These are phyloP conservation scores for Spodoptera exigua DNA, from an alignment of 2,888 invertebrate species.

Conservation along the genomic window DNA sequence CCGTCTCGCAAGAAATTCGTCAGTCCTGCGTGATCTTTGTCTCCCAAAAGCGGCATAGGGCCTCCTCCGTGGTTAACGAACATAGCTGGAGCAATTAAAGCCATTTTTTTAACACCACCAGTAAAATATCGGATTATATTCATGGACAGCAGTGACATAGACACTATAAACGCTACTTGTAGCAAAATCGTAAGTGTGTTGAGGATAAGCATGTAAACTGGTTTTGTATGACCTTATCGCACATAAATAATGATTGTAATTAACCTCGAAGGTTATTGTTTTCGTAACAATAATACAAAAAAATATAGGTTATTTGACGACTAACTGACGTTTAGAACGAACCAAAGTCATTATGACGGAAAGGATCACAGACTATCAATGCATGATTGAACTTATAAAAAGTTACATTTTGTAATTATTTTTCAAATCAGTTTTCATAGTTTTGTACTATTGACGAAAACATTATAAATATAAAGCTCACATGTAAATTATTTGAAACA, in stretches of 20 bases:
- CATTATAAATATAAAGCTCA: no score
- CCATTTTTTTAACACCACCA: conserved; percentile 75
- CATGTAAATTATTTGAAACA: no score
- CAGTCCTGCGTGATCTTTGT: conserved; percentile 78
- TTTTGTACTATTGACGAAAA: no score
- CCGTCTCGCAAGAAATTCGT: conserved; percentile 80
- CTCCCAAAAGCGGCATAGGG: conserved; percentile 81
- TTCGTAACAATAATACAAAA: conserved; percentile 15
- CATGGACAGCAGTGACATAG: conserved; percentile 83
- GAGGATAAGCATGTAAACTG: conserved; percentile 80
- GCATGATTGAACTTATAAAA: not conserved
- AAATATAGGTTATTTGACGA: conserved; percentile 3
- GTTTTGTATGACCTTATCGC: conserved; percentile 49
- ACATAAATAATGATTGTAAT: conserved; percentile 55
- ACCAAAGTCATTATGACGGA: conserved; percentile 15
- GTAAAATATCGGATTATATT: conserved; percentile 81
- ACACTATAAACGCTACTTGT: conserved; percentile 81
- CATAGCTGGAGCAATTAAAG: conserved; percentile 79
- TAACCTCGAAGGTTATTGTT: conserved; percentile 47
- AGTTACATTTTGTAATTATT: no score
- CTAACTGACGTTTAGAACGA: conserved; percentile 33
- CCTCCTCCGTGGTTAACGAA: conserved; percentile 87
- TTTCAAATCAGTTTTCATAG: no score
- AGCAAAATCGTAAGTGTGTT: conserved; percentile 80
- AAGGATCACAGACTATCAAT: not conserved